Evolutionary conservation across 1,140 invertebrate species (phyloP), one percentile per base, ranked within the genome.

Genomic region (Lasioglossum baleicum): DNA sequence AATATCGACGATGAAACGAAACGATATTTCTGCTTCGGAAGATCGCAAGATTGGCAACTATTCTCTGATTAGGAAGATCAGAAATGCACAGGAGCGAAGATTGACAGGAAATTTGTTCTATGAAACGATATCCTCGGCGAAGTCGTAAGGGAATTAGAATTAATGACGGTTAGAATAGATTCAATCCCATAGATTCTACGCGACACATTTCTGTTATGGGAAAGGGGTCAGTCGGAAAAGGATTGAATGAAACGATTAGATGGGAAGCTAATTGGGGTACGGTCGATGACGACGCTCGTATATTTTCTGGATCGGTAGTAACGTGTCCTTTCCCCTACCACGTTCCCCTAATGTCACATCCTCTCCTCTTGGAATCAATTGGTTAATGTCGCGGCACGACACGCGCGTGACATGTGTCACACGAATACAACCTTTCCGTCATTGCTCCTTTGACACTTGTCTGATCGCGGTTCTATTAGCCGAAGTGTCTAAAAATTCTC

Each of bases 351-450:
- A 67, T 69, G 44, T 67, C 58, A 78, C 82, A 72, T 71, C 81
- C 71, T 80, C 74, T 82, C 80, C 84, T 86, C 78, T 83, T 65
- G 64, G n/a, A 13, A 83, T 75, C 79, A 89, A 89, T 87, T 89
- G 83, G 74, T 87, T 87, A 88, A 86, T 88, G 71, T 75, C 60
- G 56, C 70, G 64, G 58, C 61, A 60, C 58, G 70, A 76, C 80
- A 81, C 70, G 73, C 77, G 78, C 80, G 58, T 81, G 67, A 79
- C 75, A 73, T 84, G 65, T 75, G 35, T 82, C 64, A 81, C 77
- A 58, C 80, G 75, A 82, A 60, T 61, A 63, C 40, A 48, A 65
- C 64, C 82, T 53, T 72, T 84, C 64, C 74, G 53, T 48, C 31
- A 69, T 69, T 42, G 40, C 13, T 74, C 22, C 17, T 61, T 42